Evolutionary conservation across 2,113 vertebrate species (phyloP), one percentile per base, ranked within the genome.

Genomic region (Elgaria multicarinata): DNA sequence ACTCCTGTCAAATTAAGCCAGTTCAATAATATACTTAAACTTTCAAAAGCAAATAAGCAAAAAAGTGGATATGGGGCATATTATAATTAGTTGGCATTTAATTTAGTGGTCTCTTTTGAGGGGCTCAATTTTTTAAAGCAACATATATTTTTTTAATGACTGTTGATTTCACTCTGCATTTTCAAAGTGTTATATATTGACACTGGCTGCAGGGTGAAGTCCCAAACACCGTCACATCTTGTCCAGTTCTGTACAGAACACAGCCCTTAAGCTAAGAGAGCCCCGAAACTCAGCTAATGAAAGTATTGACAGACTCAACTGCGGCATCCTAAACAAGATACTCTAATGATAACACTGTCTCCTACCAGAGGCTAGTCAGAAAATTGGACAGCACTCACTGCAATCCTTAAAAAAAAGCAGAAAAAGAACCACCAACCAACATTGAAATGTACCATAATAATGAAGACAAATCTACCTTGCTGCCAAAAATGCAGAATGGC

Each of bases 221-320:
- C 39, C 24, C 85, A 80, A 39, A 14, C 6, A 1, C 42, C 84
- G n/a, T 87, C 83, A 55, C 39, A 75, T 92, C 18, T 53, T 82
- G 64, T 89, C 36, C 69, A 69, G 77, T 9, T 94, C 12, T 46
- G 31, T 84, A 89, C 0, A 86, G 66, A 89, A 94, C 75, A 83
- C 1, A 58, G 69, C 71, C 89, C 88, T 14, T 33, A 89, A 93
- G 78, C 76, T 90, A 92, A 90, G 83, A 93, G 93, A 87, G 4
- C 76, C 89, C 79, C 58, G 58, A 92, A 94, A 94, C 82, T 64
- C 0, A 93, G 53, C 89, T 95, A 92, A 93, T 92, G 89, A 94
- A 93, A 94, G 79, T 91, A 93, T 89, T 69, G 88, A 91, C 90
- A 72, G 74, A 90, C 46, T 89, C 20, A 88, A 89, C 39, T 79